Percentiles rank a stretch among this genome's conserved stretches.
These are phyloP conservation scores for Drosophila villosipedis DNA, from an alignment of 2,888 invertebrate genomes.

Conservation along the genomic window DNA sequence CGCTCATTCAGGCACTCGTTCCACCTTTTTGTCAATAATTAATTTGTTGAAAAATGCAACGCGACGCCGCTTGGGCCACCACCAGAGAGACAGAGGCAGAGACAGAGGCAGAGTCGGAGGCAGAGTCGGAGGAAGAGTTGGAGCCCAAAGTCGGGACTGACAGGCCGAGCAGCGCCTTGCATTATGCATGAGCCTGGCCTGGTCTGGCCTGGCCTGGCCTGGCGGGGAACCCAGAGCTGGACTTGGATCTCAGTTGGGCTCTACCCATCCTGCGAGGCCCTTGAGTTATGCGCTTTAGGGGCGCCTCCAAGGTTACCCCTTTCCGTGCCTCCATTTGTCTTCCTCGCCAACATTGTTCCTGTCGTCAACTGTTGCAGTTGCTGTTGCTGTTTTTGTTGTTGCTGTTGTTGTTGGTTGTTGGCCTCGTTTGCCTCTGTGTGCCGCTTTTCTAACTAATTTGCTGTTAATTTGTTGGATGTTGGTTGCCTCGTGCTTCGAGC, in stretches of 20 bases:
- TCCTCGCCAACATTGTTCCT: neutral
- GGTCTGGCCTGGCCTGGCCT: slow-evolving; percentile 41
- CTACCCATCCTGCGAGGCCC: slow-evolving; percentile 34
- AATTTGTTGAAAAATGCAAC: slow-evolving; percentile 79
- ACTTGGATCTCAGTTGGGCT: slow-evolving; percentile 6
- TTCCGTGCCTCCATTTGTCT: slow-evolving; percentile 1
- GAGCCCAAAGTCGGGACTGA: slow-evolving; percentile 28
- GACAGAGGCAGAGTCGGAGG: neutral
- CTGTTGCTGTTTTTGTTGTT: neutral
- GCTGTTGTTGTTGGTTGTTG: neutral
- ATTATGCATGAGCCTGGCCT: slow-evolving; percentile 70
- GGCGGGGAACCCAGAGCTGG: slow-evolving; percentile 30
- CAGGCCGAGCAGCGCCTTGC: slow-evolving; percentile 55
- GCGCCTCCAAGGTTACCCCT: slow-evolving; percentile 71
- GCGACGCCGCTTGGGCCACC: slow-evolving; percentile 67
- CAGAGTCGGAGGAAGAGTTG: neutral
- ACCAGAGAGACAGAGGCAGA: slow-evolving; percentile 40
- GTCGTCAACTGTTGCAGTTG: slow-evolving; percentile 1
- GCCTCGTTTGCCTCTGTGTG: slow-evolving; percentile 4
- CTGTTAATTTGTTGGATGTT: slow-evolving; percentile 61
- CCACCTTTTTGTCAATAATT: slow-evolving; percentile 77
- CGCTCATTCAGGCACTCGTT: slow-evolving; percentile 54
- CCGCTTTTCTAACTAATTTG: slow-evolving; percentile 73
- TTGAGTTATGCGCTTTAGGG: slow-evolving; percentile 75
- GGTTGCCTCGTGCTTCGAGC: slow-evolving; percentile 32